Percentiles rank a stretch among this genome's conserved stretches.
These are phyloP conservation scores for Actinemys pallida DNA, from an alignment of 2,113 vertebrate species.

Conservation along the genomic window DNA sequence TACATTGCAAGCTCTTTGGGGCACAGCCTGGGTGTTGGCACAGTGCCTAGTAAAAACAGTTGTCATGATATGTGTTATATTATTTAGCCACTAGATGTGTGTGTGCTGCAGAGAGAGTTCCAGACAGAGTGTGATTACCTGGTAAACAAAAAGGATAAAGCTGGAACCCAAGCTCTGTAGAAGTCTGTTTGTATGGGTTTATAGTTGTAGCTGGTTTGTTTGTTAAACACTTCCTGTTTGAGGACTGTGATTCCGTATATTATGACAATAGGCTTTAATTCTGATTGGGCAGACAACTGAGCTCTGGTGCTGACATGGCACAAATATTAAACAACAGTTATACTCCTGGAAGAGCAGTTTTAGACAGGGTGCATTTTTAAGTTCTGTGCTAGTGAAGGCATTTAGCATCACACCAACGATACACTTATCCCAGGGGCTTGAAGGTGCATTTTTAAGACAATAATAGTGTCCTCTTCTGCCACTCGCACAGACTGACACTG, in stretches of 20 bases:
- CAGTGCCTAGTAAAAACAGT: not conserved
- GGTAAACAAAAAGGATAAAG: not conserved
- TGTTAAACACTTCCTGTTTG: not conserved
- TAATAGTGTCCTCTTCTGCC: not conserved
- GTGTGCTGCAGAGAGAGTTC: not conserved
- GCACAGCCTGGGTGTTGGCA: not conserved
- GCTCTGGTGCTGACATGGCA: not conserved
- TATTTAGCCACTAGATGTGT: not conserved
- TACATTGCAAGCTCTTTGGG: no score
- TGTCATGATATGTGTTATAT: not conserved
- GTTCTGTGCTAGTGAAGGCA: not conserved
- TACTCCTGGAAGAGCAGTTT: not conserved
- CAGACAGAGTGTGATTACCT: not conserved
- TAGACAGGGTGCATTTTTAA: not conserved
- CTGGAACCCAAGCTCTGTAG: not conserved
- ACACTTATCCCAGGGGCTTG: not conserved
- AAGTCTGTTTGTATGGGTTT: not conserved
- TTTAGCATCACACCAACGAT: not conserved
- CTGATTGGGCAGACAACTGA: not conserved
- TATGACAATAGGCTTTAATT: not conserved
- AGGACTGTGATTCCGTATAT: not conserved
- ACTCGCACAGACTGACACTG: not conserved
- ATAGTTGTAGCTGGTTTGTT: not conserved
- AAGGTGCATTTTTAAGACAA: not conserved
- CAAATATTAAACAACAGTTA: not conserved